These are phyloP conservation scores for Sepioteuthis lessoniana DNA, from an alignment of 2,888 invertebrate species.

Conservation along the genomic window DNA sequence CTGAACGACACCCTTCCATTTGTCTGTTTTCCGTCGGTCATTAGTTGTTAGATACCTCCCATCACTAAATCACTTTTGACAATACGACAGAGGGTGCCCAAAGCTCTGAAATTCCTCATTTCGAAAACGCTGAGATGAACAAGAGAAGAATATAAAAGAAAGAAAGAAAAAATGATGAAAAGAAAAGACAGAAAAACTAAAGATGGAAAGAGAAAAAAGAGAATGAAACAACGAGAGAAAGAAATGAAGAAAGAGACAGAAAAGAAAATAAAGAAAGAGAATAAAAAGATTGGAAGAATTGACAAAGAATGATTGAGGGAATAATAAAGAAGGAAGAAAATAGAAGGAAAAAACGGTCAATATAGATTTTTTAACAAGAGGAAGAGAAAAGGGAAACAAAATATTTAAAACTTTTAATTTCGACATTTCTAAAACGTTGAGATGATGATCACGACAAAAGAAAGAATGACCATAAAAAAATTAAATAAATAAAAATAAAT, in stretches of 20 bases:
- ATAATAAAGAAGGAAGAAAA: no score
- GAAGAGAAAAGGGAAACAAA: no score
- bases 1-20: slow-evolving; percentile 6
- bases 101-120: slow-evolving; percentile 9
- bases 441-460: no score
- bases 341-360: no score
- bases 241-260: no score
- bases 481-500: neutral
- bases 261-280: no score
- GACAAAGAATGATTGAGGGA: no score
- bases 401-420: neutral
- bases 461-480: no score
- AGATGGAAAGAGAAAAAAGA: neutral
- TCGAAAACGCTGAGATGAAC: neutral
- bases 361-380: no score
- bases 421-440: no score
- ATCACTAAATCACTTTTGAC: slow-evolving; percentile 12
- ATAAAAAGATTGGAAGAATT: no score
- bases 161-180: neutral
- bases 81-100: slow-evolving; percentile 7
- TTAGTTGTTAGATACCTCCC: neutral
- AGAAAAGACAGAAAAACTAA: neutral
- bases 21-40: neutral
- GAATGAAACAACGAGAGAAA: neutral
- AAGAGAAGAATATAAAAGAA: neutral